Base-by-base conservation (phyloP, 2,113 vertebrate species). In the Atractosteus spatula region DNA sequence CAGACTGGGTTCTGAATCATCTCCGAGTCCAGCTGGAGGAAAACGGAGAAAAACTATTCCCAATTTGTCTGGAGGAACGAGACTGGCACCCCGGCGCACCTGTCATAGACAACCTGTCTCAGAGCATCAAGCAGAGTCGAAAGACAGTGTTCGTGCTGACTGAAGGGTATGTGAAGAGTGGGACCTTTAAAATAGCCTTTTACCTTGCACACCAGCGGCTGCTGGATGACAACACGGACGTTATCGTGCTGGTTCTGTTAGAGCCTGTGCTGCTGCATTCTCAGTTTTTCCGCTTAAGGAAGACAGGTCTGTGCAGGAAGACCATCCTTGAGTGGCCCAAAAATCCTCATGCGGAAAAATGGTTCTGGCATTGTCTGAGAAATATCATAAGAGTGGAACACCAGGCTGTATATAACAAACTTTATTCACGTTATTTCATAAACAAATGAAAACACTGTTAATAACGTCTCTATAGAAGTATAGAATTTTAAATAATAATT, bases 281-380 rank as follows among this genome's bases (percentile, higher is more conserved):
- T 0, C 91, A 92, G 79, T 95, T 95, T 73, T 66, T 96, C 70
- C 85, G 89, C 1, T 85, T 96, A 62, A 82, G 92, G 47, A 87
- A 71, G 71, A n/a, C n/a, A 85, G 92, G 14, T 78, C n/a, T 96
- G 65, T 94, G 93, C 41, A 85, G 81, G 44, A 83, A 85, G 41
- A 95, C 93, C 29, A 84, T 96, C 7, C 78, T 96, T 7, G 88
- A 92, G 64, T 96, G 95, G 95, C 94, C 94, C 0, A 86, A 79
- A 62, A 93, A 91, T 4, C 82, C 92, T 3, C 89, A 90, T 0
- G 89, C 91, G 0, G 84, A 93, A 59, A 77, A 80, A 4, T 91
- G 92, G 87, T 94, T 94, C 71, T 94, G 93, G 93, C 91, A 93
- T 67, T 88, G 85, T 59, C 81, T 94, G 72, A 82, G 85, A 64